phyloP scores from a whole-genome alignment of 2,113 vertebrate genomes.

The Heterocephalus glaber region DNA sequence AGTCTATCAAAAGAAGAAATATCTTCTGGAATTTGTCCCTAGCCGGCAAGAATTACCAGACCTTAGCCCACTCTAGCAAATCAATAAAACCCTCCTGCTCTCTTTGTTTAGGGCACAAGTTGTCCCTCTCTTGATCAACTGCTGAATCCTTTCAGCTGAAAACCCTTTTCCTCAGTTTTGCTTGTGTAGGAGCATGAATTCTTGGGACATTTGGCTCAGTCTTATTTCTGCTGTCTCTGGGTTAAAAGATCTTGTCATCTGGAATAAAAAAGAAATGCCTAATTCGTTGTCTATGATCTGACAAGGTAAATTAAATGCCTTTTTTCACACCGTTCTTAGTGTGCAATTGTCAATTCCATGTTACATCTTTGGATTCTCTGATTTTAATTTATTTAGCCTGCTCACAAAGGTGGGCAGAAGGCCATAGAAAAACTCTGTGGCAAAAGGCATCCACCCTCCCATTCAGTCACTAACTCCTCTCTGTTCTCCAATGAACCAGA shows the following conservation, averaged over 20 bases:
- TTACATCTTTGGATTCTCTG: conserved; percentile 16
- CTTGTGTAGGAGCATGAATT: not conserved
- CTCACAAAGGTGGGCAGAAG: not conserved
- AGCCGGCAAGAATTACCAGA: not conserved
- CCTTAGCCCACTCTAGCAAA: not conserved
- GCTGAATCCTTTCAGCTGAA: not conserved
- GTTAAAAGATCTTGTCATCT: not conserved
- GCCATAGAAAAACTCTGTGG: not conserved
- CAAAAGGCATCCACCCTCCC: not conserved
- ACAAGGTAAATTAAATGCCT: not conserved
- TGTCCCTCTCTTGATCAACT: not conserved
- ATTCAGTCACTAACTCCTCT: not conserved
- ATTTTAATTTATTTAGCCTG: conserved; percentile 41
- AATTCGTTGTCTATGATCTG: conserved; percentile 4
- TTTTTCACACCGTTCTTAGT: not conserved
- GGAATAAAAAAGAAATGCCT: conserved; percentile 34
- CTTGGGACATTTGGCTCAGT: not conserved
- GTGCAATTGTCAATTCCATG: conserved; percentile 10
- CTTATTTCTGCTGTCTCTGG: not conserved
- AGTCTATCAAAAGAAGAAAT: too few relatives aligned
- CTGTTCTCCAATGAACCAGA: not conserved
- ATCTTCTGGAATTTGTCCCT: too few relatives aligned
- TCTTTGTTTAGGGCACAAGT: not conserved
- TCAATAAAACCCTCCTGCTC: not conserved
- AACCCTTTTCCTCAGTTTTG: not conserved